Evolutionary conservation across 2,113 vertebrate genomes (phyloP).

Genomic region (Spermophilus dauricus): DNA sequence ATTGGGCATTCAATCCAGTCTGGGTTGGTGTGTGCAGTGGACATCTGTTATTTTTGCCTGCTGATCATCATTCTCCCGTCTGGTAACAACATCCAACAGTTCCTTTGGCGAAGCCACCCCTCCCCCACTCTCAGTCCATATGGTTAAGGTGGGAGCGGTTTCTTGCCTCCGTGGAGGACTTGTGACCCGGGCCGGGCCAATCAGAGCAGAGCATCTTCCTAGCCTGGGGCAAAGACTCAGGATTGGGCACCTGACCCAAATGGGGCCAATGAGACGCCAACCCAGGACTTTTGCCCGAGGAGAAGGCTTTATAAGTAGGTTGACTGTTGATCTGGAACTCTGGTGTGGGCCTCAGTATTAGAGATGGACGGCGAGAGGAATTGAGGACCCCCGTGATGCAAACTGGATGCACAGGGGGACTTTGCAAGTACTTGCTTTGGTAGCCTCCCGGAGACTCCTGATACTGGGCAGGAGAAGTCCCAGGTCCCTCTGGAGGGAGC

Average conservation of each 20-base stretch:
- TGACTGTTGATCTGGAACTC: fast-evolving
- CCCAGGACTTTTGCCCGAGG: neutral
- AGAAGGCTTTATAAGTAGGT: neutral
- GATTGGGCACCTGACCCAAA: neutral
- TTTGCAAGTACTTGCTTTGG: neutral
- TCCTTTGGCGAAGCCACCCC: constrained; percentile 54
- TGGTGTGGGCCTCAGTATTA: fast-evolving
- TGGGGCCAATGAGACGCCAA: neutral
- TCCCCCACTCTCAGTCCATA: constrained; percentile 37
- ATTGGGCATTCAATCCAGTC: constrained; percentile 59
- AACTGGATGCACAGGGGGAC: neutral
- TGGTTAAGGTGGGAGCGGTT: constrained; percentile 48
- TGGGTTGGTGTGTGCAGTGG: constrained; percentile 61
- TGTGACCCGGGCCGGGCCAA: constrained; percentile 51
- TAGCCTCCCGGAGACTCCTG: neutral
- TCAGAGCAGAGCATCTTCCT: neutral
- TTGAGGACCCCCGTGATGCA: neutral
- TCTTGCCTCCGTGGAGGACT: neutral
- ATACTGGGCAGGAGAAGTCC: neutral
- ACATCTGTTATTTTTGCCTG: constrained; percentile 73
- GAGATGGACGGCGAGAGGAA: neutral
- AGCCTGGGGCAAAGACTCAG: neutral
- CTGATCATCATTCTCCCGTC: constrained; percentile 65
- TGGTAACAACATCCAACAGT: constrained; percentile 65
- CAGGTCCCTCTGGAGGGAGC: neutral